Base-by-base conservation (phyloP, 35 echinoderm and acorn worm species). In the Acanthaster planci region DNA sequence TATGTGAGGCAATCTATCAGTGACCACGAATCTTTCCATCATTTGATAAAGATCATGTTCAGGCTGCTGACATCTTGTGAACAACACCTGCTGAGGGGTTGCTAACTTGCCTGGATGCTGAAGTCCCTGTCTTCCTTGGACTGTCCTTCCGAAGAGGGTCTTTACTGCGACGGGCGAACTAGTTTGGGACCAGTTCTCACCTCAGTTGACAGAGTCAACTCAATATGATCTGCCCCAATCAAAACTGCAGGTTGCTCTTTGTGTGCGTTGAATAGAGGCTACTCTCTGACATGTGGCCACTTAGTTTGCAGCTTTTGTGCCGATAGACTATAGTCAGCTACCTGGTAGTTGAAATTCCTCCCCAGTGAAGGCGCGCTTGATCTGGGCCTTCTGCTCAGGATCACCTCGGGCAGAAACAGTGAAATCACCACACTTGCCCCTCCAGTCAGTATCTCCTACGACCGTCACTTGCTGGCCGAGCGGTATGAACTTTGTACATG, bases 101-200 rank as follows among this genome's bases (percentile, higher is more conserved):
- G 40, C 27, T 78, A 37, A 32, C 78, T 80, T 80, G 39, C 78
- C 78, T 37, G 15, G 37, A 30, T 80, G 15, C n/a, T 80, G 78
- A 32, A 80, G 78, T 42, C 78, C 78, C n/a, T 80, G 78, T 32
- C 31, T 80, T 6, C 78, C 78, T n/a, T 80, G 78, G 7, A 80
- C 78, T 1, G 78, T 80, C 78, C 78, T 42, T 42, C 78, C 78
- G 23, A 80, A 80, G 39, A 80, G 78, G 15, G 78, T 80, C 32
- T 80, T 80, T 3, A 80, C 78, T 29, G 78, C 78, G 9, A 80
- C 78, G 5, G 78, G 78, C 29, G 8, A 80, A 47, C 38, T 32
- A 18, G 39, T 80, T 80, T 80, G 29, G 78, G 39, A 26, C 78
- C 39, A 47, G 18, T 47, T 44, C 37, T 37, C 6, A n/a, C 51